Conservation (phyloP, 92 coral and sea anemone species). For the Ricordea florida region DNA sequence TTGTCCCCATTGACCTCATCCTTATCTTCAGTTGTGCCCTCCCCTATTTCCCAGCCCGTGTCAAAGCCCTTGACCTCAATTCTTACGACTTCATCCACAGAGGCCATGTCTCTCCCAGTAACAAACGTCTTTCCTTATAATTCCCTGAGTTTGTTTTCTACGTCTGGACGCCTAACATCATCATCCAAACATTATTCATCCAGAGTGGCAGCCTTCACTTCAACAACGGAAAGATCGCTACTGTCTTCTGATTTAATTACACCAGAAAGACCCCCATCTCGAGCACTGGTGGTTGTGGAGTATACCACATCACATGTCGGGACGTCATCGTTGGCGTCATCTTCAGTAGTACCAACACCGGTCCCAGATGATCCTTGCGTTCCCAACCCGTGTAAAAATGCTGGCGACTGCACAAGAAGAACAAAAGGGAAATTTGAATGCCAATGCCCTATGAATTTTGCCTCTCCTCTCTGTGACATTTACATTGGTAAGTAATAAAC, state of each 20-base stretch:
- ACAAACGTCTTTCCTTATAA: no score
- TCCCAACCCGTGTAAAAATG: slow-evolving; percentile 31
- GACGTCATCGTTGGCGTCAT: not conserved
- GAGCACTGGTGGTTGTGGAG: no score
- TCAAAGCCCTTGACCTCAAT: not conserved
- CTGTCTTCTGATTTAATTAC: no score
- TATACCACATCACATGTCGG: not conserved
- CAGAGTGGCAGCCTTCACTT: no score
- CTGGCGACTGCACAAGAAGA: slow-evolving; percentile 1
- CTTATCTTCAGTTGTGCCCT: not conserved
- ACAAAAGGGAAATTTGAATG: not conserved
- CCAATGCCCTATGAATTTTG: slow-evolving; percentile 6
- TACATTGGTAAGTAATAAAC: not conserved
- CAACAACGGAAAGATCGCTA: no score
- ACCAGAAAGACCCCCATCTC: no score
- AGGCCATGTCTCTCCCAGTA: no score
- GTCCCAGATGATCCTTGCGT: slow-evolving; percentile 2
- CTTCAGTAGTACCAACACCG: not conserved
- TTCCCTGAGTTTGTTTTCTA: no score
- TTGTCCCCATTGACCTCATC: not conserved
- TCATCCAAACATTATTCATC: no score
- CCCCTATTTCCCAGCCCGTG: not conserved
- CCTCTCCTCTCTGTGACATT: slow-evolving; percentile 13
- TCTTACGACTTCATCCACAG: not conserved
- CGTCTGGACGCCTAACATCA: no score